Conservation (phyloP, 1,140 invertebrate species). For the Episyrphus balteatus region DNA sequence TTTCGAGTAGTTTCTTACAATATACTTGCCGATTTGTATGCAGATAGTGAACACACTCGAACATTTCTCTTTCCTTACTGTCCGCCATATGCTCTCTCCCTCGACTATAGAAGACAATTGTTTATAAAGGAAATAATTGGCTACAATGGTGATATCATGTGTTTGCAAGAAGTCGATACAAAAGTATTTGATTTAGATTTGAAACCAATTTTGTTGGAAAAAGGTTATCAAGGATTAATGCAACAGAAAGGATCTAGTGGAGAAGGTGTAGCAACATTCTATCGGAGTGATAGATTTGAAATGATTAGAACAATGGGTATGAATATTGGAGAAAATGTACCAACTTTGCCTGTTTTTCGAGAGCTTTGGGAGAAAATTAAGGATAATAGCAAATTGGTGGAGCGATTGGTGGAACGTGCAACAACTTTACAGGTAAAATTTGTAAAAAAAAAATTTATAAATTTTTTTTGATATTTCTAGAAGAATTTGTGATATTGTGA, state of each 20-base stretch:
- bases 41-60: slow-evolving; percentile 65
- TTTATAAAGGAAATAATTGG: slow-evolving; percentile 75
- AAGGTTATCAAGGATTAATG: slow-evolving; percentile 50
- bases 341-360: slow-evolving; percentile 42
- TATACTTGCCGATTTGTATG: slow-evolving; percentile 76
- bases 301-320: slow-evolving; percentile 39
- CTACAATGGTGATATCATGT: slow-evolving; percentile 82
- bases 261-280: slow-evolving; percentile 77
- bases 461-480: too few relatives aligned
- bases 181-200: slow-evolving; percentile 67
- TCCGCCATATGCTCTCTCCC: slow-evolving; percentile 59
- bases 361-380: slow-evolving; percentile 49
- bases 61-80: slow-evolving; percentile 69
- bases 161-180: slow-evolving; percentile 84
- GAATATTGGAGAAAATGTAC: slow-evolving; percentile 47
- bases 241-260: slow-evolving; percentile 59
- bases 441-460: background rate
- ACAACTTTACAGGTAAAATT: slow-evolving; percentile 44
- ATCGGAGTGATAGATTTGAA: slow-evolving; percentile 48
- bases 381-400: slow-evolving; percentile 45
- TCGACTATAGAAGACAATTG: slow-evolving; percentile 78
- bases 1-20: slow-evolving; percentile 81
- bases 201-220: slow-evolving; percentile 45
- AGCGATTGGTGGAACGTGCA: slow-evolving; percentile 49
- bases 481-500: too few relatives aligned